phyloP scores from a whole-genome alignment of 2,888 invertebrate species.

The Fragum sueziense region DNA sequence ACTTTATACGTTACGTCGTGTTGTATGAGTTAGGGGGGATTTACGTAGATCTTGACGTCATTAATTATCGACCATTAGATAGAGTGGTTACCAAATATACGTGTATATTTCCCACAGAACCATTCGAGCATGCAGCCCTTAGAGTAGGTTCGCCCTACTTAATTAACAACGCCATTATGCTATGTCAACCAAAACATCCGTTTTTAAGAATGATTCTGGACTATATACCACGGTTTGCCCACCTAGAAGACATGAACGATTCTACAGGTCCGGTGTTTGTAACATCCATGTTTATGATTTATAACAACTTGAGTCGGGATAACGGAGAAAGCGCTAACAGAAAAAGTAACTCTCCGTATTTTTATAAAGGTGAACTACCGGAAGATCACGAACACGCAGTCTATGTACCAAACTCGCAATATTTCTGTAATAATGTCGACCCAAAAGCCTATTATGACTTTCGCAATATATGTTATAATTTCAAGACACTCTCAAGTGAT shows the following conservation, averaged over 20 bases:
- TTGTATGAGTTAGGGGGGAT: constrained; percentile 73
- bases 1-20: constrained; percentile 73
- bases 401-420: constrained; percentile 14
- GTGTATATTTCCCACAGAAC: constrained; percentile 68
- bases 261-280: constrained; percentile 68
- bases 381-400: background rate
- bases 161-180: constrained; percentile 59
- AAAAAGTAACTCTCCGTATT: background rate
- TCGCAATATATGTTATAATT: background rate
- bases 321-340: background rate
- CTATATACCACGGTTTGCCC: constrained; percentile 56
- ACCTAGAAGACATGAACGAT: constrained; percentile 64
- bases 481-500: background rate
- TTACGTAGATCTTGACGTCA: constrained; percentile 74
- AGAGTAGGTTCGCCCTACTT: constrained; percentile 58
- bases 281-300: constrained; percentile 20
- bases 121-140: constrained; percentile 63
- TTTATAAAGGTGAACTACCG: background rate
- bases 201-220: constrained; percentile 64
- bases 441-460: background rate
- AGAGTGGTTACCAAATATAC: constrained; percentile 56
- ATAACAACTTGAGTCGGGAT: background rate
- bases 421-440: constrained; percentile 13
- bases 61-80: constrained; percentile 65
- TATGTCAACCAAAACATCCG: constrained; percentile 61